Percentiles rank a stretch among this genome's conserved stretches.
phyloP scores from a whole-genome alignment of 2,113 vertebrate genomes.

The Deroptyus accipitrinus region DNA sequence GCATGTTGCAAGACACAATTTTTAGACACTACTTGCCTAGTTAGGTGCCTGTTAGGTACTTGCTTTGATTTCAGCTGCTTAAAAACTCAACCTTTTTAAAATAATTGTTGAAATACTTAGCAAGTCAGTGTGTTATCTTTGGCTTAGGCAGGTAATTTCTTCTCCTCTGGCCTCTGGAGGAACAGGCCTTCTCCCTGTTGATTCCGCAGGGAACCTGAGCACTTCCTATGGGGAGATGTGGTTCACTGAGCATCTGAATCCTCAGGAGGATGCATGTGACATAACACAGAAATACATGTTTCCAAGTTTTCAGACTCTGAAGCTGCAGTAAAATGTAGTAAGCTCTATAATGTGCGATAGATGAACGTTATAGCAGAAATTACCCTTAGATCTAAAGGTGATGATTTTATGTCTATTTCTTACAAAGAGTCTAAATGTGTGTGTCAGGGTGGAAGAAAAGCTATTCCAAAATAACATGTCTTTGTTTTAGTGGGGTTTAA shows the following conservation, averaged over 20 bases:
- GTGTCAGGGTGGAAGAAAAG: neutral
- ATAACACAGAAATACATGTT: fast-evolving
- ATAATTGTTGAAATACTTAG: neutral
- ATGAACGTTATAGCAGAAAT: neutral
- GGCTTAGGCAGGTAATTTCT: neutral
- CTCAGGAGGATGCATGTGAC: neutral
- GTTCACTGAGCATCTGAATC: neutral
- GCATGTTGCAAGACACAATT: neutral
- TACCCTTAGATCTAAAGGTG: neutral
- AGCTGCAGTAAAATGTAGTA: neutral
- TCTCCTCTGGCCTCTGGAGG: neutral
- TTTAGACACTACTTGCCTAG: neutral
- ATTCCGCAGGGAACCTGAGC: neutral
- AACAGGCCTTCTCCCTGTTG: neutral
- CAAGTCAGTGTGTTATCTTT: neutral
- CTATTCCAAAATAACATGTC: neutral
- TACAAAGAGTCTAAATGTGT: neutral
- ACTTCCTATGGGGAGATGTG: neutral
- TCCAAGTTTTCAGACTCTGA: neutral
- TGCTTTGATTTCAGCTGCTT: neutral
- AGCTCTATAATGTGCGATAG: fast-evolving
- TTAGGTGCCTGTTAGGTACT: neutral
- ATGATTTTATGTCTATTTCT: neutral
- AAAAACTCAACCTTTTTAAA: neutral
- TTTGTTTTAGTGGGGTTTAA: neutral